These are phyloP conservation scores for Pteruthius melanotis DNA, from an alignment of 2,113 vertebrate species.

Conservation along the genomic window DNA sequence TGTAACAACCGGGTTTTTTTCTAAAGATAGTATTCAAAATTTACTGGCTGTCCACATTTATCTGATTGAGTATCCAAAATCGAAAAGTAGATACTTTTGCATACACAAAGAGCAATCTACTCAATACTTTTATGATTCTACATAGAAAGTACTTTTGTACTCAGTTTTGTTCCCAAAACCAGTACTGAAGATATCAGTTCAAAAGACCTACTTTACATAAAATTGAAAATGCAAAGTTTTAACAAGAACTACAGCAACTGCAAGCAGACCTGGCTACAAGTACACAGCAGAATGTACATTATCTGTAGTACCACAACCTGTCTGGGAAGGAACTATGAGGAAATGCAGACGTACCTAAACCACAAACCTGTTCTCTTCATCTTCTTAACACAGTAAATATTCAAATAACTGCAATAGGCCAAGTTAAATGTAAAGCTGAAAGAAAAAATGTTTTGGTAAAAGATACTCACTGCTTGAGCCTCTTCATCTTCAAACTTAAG, in stretches of 20 bases:
- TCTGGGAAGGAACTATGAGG: not conserved
- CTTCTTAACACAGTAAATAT: not conserved
- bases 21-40: not conserved
- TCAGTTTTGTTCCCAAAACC: not conserved
- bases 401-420: not conserved
- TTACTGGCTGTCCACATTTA: not conserved
- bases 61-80: not conserved
- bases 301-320: not conserved
- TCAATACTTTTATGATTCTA: not conserved
- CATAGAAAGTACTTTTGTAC: not conserved
- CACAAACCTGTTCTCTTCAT: not conserved
- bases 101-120: not conserved
- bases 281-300: not conserved
- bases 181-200: not conserved
- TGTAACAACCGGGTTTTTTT: not conserved
- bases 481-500: slow-evolving; percentile 98
- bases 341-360: not conserved
- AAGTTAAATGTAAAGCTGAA: not conserved
- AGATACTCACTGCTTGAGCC: slow-evolving; percentile 89
- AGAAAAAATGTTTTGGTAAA: not conserved
- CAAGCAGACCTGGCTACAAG: not conserved
- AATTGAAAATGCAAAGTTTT: not conserved
- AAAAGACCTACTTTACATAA: not conserved
- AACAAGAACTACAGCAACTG: not conserved
- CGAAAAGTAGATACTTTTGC: not conserved